Conservation (phyloP, 1,140 invertebrate species). For the Calephelis virginiensis region DNA sequence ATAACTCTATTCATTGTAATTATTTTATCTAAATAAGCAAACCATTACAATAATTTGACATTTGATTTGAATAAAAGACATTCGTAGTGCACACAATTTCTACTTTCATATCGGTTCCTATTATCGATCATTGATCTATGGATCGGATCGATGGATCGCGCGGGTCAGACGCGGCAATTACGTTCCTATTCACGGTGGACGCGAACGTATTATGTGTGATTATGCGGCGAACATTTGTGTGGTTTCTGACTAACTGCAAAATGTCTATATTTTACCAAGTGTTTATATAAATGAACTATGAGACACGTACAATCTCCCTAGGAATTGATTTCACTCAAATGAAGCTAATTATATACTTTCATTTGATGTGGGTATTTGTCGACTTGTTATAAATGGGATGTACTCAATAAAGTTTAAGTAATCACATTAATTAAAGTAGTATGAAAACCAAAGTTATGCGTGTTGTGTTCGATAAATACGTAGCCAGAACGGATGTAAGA, state of each 20-base stretch:
- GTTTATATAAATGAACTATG: background rate
- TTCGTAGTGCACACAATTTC: conserved; percentile 22
- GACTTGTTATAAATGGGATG: no score
- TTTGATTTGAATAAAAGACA: conserved; percentile 26
- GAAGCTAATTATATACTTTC: no score
- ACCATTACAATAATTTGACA: conserved; percentile 21
- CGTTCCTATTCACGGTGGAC: conserved; percentile 50
- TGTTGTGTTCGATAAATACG: no score
- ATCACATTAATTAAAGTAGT: no score
- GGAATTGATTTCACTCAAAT: no score
- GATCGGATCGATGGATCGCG: conserved; percentile 57
- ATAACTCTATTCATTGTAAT: conserved; percentile 7
- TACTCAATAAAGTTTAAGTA: no score
- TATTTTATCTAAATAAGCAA: conserved; percentile 6
- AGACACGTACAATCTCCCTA: no score
- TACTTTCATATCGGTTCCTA: conserved; percentile 53
- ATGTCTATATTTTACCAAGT: conserved; percentile 9
- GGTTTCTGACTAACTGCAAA: conserved; percentile 3
- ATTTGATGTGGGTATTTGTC: no score
- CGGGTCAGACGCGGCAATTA: conserved; percentile 58
- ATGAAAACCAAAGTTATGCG: no score
- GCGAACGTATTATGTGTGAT: conserved; percentile 35
- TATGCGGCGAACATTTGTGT: conserved; percentile 31
- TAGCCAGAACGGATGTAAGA: no score
- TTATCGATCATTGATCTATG: conserved; percentile 66